These are phyloP conservation scores for Phyllotreta striolata DNA, from an alignment of 2,888 invertebrate genomes.

Conservation along the genomic window DNA sequence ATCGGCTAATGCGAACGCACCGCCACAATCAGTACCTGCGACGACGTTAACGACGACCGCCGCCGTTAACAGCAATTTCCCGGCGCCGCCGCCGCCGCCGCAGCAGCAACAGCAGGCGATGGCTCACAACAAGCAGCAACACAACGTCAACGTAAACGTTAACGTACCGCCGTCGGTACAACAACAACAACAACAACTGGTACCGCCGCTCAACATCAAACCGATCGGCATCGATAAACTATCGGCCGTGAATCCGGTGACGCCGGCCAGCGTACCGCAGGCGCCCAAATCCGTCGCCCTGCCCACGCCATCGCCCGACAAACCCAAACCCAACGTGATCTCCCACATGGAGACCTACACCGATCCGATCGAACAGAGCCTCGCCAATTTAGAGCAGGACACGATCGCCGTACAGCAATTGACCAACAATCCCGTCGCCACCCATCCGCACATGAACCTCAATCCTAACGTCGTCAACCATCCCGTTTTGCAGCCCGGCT, in stretches of 20 bases:
- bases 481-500: conserved; percentile 51
- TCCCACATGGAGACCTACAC: conserved; percentile 62
- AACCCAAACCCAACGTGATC: conserved; percentile 54
- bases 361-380: conserved; percentile 75
- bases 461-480: conserved; percentile 50
- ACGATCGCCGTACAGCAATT: conserved; percentile 42
- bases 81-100: too few species aligned
- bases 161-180: conserved; percentile 36
- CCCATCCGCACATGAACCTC: conserved; percentile 44
- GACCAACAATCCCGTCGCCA: conserved; percentile 49
- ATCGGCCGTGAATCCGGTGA: conserved; percentile 45
- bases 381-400: conserved; percentile 74
- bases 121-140: conserved; percentile 26
- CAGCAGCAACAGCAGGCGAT: too few species aligned
- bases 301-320: conserved; percentile 56
- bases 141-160: conserved; percentile 20
- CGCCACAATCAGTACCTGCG: conserved; percentile 31
- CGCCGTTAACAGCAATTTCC: too few species aligned
- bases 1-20: conserved; percentile 37
- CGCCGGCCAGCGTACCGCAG: conserved; percentile 60
- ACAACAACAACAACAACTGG: too few species aligned
- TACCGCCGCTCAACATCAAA: conserved; percentile 28
- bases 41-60: conserved; percentile 25
- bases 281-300: conserved; percentile 53
- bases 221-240: conserved; percentile 50